Evolutionary conservation across 2,888 invertebrate genomes (phyloP).

Genomic region (Molorchus minor): DNA sequence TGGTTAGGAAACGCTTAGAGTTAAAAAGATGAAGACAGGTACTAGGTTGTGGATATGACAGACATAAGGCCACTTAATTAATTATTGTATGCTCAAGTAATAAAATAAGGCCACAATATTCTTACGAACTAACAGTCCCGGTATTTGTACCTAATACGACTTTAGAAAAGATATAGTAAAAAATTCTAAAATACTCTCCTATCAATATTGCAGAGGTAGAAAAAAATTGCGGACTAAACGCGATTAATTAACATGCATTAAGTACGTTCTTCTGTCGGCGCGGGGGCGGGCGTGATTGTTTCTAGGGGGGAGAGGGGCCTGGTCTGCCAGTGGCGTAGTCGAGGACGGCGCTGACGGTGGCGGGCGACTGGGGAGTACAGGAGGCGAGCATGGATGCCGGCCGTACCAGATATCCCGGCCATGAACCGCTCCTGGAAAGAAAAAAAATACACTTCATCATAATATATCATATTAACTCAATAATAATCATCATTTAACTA

Average conservation of each 20-base stretch:
- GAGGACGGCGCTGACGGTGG: conserved; percentile 66
- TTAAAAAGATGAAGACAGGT: conserved; percentile 46
- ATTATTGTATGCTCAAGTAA: conserved; percentile 46
- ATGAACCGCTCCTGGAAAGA: conserved; percentile 60
- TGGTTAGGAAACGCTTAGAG: conserved; percentile 41
- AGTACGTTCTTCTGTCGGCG: conserved; percentile 16
- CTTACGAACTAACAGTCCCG: conserved; percentile 39
- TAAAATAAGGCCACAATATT: conserved; percentile 51
- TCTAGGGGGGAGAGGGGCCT: conserved; percentile 28
- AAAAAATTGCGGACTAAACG: conserved; percentile 31
- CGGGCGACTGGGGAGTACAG: conserved; percentile 64
- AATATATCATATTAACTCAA: not conserved
- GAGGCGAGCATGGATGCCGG: conserved; percentile 58
- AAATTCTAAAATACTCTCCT: conserved; percentile 47
- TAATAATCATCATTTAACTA: no score
- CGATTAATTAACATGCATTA: conserved; percentile 12
- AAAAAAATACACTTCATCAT: conserved; percentile 29
- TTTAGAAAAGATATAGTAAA: conserved; percentile 30
- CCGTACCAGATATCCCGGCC: conserved; percentile 56
- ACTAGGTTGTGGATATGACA: conserved; percentile 47
- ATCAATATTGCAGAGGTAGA: conserved; percentile 54
- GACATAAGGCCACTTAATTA: conserved; percentile 56
- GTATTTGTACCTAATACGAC: conserved; percentile 33
- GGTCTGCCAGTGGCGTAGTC: conserved; percentile 61
- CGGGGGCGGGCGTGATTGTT: conserved; percentile 20